Conservation (phyloP, 64 coral and sea anemone species). For the Montipora sp. region DNA sequence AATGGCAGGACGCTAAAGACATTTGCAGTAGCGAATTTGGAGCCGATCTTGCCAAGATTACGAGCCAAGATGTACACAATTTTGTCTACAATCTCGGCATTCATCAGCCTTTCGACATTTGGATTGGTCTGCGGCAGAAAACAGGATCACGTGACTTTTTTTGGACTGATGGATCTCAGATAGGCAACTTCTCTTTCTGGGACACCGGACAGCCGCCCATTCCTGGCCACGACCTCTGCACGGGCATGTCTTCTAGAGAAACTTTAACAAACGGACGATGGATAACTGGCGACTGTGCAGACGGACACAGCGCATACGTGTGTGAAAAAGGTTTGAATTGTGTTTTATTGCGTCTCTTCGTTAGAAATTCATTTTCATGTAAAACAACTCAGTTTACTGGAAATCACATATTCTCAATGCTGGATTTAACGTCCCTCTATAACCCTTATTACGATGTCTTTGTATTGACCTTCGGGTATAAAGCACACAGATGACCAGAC, state of each 20-base stretch:
- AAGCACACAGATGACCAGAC: too few relatives aligned
- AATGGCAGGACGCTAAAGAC: constrained; percentile 14
- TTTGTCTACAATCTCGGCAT: not conserved
- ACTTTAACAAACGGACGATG: not conserved
- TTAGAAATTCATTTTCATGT: too few relatives aligned
- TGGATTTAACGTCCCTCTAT: too few relatives aligned
- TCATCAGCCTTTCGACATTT: not conserved
- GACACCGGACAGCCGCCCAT: not conserved
- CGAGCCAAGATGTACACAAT: not conserved
- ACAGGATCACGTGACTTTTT: not conserved
- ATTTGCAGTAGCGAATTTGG: not conserved
- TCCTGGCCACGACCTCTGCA: not conserved
- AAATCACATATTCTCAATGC: too few relatives aligned
- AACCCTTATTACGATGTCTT: too few relatives aligned
- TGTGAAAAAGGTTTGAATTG: constrained; percentile 31
- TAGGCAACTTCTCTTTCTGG: constrained; percentile 42
- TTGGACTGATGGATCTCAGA: constrained; percentile 37
- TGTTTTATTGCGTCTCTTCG: too few relatives aligned
- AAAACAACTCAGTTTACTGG: too few relatives aligned
- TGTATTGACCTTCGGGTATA: too few relatives aligned
- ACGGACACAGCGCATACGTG: not conserved
- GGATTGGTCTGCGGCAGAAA: constrained; percentile 44
- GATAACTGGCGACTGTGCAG: constrained; percentile 1
- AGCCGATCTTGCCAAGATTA: constrained; percentile 50
- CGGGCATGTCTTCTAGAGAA: not conserved